Evolutionary conservation across 2,888 invertebrate species (phyloP).

Genomic region (Acrobasis repandana): DNA sequence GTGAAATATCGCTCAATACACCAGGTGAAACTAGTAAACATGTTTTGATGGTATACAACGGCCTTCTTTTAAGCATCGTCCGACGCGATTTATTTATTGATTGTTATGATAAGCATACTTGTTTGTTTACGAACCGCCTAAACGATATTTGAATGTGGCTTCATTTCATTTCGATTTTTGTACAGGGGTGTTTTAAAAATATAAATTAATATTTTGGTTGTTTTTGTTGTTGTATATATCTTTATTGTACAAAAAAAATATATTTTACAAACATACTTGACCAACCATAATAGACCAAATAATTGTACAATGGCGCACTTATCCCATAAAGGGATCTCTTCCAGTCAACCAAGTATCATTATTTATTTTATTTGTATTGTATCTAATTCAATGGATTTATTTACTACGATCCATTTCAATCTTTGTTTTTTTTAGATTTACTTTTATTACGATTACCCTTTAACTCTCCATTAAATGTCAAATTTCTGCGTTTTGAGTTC

Average conservation of each 20-base stretch:
- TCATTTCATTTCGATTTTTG: not conserved
- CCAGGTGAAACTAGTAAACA: conserved; percentile 9
- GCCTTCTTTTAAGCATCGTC: not conserved
- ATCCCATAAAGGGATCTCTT: no score
- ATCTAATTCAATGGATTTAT: no score
- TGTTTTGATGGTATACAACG: not conserved
- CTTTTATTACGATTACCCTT: no score
- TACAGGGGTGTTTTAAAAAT: no score
- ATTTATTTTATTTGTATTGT: no score
- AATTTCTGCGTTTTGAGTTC: not conserved
- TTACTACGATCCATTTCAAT: not conserved
- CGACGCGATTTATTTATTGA: not conserved
- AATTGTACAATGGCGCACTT: no score
- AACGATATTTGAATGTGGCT: not conserved
- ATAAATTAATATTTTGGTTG: no score
- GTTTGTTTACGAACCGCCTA: not conserved
- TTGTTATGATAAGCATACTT: not conserved
- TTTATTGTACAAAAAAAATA: no score
- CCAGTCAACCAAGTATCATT: no score
- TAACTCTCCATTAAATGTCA: not conserved
- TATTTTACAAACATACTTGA: no score
- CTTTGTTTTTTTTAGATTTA: not conserved
- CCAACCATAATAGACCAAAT: no score
- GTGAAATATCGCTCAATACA: conserved; percentile 21
- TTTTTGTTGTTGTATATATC: no score